phyloP scores from a whole-genome alignment of 2,888 invertebrate genomes.

The Dione juno region DNA sequence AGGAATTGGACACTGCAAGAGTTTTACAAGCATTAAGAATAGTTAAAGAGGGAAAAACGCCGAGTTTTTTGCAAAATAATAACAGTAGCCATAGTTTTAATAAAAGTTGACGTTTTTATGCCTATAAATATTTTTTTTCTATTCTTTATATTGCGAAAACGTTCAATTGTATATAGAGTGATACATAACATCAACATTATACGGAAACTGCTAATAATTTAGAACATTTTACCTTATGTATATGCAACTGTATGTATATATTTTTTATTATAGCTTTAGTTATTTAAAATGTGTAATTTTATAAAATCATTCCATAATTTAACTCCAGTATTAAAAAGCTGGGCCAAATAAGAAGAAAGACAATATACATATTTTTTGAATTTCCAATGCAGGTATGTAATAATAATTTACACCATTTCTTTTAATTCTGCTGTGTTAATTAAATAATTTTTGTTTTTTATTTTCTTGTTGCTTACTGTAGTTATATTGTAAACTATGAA shows the following conservation, averaged over 20 bases:
- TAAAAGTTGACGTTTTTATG: constrained; percentile 67
- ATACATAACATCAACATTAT: constrained; percentile 5
- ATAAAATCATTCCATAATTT: constrained; percentile 7
- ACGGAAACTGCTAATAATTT: constrained; percentile 2
- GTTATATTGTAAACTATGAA: neutral
- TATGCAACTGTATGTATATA: no score
- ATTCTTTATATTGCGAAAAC: neutral
- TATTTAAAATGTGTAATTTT: neutral
- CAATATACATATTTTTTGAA: neutral
- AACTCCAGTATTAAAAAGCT: neutral
- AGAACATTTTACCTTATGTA: constrained; percentile 18
- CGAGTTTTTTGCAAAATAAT: constrained; percentile 81
- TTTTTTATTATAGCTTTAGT: neutral
- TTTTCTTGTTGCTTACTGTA: neutral
- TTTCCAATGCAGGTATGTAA: neutral
- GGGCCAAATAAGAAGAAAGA: neutral
- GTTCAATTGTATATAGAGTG: neutral
- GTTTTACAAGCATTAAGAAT: constrained; percentile 94
- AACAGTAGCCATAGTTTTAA: constrained; percentile 75
- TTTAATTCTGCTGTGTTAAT: neutral
- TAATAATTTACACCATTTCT: neutral
- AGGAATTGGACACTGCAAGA: constrained; percentile 95
- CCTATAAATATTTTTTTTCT: neutral
- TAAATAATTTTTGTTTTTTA: neutral
- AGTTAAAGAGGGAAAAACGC: constrained; percentile 87